Percentiles rank a stretch among this genome's conserved stretches.
Conservation (phyloP, 2,797 vertebrate species). For the Falco concolor region DNA sequence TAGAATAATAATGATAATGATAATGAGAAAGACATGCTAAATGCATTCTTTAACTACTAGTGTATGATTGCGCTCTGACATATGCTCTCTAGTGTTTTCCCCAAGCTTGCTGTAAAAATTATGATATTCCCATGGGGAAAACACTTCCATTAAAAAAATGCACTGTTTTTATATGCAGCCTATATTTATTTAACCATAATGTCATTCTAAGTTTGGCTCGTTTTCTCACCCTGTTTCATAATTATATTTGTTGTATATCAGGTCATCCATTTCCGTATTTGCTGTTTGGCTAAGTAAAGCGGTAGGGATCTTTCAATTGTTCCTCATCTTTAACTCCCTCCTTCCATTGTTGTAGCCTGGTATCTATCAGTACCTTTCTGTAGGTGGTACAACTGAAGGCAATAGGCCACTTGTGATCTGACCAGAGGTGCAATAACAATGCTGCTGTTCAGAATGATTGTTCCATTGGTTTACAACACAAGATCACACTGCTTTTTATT, state of each 20-base stretch:
- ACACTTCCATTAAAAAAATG: not conserved
- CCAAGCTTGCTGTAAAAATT: not conserved
- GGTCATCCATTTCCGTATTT: not conserved
- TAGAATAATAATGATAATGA: not conserved
- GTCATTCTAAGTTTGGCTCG: not conserved
- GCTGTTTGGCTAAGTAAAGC: not conserved
- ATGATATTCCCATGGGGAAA: not conserved
- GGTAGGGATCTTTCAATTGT: not conserved
- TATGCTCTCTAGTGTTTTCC: not conserved
- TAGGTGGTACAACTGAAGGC: not conserved
- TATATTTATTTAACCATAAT: not conserved
- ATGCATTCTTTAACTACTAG: not conserved
- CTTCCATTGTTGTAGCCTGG: accelerated
- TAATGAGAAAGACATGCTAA: not conserved
- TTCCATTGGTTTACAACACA: not conserved
- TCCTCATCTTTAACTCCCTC: not conserved
- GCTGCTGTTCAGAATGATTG: not conserved
- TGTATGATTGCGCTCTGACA: not conserved
- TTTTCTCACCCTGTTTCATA: not conserved
- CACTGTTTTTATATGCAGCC: not conserved
- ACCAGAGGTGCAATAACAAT: not conserved
- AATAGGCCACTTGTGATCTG: not conserved
- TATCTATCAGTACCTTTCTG: not conserved
- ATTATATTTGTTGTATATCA: not conserved
- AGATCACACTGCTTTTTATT: not conserved